phyloP scores from a whole-genome alignment of 2,888 invertebrate species.

The Drosophila neutralis region DNA sequence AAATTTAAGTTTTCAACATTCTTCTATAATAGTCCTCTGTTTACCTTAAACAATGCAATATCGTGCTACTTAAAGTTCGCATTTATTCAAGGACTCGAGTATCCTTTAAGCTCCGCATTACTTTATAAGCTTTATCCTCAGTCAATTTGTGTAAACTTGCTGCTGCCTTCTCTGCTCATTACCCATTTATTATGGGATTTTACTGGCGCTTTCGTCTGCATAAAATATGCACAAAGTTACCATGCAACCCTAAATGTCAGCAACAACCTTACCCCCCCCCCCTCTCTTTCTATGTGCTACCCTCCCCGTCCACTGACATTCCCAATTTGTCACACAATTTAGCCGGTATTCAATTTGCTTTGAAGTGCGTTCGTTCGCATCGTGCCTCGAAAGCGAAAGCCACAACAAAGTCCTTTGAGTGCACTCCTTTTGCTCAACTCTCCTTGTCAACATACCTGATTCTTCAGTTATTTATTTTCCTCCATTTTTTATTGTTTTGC shows the following conservation, averaged over 20 bases:
- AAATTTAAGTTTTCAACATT: not conserved
- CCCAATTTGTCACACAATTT: slow-evolving; percentile 62
- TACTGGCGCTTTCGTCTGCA: slow-evolving; percentile 13
- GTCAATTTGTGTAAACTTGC: slow-evolving; percentile 13
- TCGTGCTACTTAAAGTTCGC: not conserved
- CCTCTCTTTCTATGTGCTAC: not conserved
- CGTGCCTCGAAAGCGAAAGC: slow-evolving; percentile 7
- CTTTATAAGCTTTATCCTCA: slow-evolving; percentile 3
- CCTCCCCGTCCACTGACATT: not conserved
- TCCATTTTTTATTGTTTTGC: not conserved
- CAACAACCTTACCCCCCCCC: not conserved
- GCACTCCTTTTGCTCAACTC: not conserved
- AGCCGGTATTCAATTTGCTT: slow-evolving; percentile 49
- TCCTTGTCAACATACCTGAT: not conserved
- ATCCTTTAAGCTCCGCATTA: not conserved
- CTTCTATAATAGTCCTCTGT: not conserved
- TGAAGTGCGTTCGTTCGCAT: slow-evolving; percentile 18
- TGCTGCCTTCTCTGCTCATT: not conserved
- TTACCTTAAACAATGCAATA: not conserved
- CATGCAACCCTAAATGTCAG: slow-evolving; percentile 5
- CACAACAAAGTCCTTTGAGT: slow-evolving; percentile 25
- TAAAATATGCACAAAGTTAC: slow-evolving; percentile 46
- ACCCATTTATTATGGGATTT: slow-evolving; percentile 3
- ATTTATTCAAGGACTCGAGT: not conserved
- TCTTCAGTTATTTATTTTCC: slow-evolving; percentile 4